Conservation (phyloP, 2,113 vertebrate genomes). For the Tachycineta bicolor region DNA sequence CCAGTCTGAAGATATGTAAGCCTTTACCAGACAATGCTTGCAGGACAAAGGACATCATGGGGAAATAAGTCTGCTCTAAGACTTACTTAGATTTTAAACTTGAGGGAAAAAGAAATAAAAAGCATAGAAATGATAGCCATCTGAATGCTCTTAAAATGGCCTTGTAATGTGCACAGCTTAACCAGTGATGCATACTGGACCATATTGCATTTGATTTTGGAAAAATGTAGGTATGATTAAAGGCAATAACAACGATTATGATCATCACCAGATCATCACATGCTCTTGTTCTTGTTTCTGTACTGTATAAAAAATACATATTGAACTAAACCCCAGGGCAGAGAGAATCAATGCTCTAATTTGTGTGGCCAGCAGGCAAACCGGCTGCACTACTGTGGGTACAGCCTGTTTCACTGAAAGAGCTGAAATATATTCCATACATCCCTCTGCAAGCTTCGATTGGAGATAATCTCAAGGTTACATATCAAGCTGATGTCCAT, state of each 20-base stretch:
- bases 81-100: neutral
- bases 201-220: fast-evolving
- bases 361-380: neutral
- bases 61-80: neutral
- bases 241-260: neutral
- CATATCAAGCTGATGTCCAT: neutral
- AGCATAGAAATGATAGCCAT: neutral
- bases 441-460: neutral
- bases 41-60: neutral
- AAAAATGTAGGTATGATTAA: neutral
- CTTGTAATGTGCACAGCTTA: neutral
- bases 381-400: neutral
- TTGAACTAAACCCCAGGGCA: neutral
- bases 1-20: neutral
- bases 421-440: neutral
- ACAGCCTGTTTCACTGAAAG: neutral
- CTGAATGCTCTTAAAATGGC: neutral
- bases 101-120: neutral
- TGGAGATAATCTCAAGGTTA: neutral
- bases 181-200: neutral
- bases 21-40: neutral
- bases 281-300: neutral
- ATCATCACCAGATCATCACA: neutral
- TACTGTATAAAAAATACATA: neutral
- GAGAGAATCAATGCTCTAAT: neutral